Evolutionary conservation across 1,140 invertebrate genomes (phyloP), one percentile per base, ranked within the genome.

Genomic region (Lerema accius): DNA sequence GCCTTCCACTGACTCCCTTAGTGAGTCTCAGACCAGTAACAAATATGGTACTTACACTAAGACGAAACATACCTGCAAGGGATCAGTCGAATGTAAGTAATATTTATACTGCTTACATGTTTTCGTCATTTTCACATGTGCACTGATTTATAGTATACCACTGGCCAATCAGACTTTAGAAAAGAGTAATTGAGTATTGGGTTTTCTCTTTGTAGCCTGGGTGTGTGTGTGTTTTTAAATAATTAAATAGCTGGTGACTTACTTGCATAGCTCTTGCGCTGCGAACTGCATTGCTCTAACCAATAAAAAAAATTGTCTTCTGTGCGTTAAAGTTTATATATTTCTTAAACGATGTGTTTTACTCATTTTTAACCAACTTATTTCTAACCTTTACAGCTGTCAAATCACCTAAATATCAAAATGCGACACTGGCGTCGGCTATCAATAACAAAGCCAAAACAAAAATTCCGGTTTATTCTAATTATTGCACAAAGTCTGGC

Each of bases 11-110:
- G 84, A 86, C 35, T 84, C 82, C 0, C 71, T 79, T 6, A 86
- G 80, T 53, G 83, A 87, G 53, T 85, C 84, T 1, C 82, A 82
- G 19, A 79, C 71, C 9, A 85, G 74, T 56, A 88, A 87, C 58
- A 87, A 80, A 60, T 90, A 88, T 35, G 87, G 80, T 0, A 90
- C 87, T 0, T 90, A 87, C 51, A 90, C 85, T 0, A 88, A 87
- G 48, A 62, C 66, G 1, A 86, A 77, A 58, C 82, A 80, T 32
- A 67, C 73, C 0, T 64, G 51, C 11, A 77, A 79, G 19, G 82
- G 76, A 53, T 76, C 76, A 7, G 50, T 72, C 23, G 81, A 86
- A 71, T 73, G 84, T 89, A 67, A 86, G 82, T 85, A 64, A 7
- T 11, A n/a, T n/a, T 11, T 37, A 2, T 37, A 4, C 1, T 37